These are phyloP conservation scores for Lasioglossum oenotherae DNA, from an alignment of 2,888 invertebrate species.

Conservation along the genomic window DNA sequence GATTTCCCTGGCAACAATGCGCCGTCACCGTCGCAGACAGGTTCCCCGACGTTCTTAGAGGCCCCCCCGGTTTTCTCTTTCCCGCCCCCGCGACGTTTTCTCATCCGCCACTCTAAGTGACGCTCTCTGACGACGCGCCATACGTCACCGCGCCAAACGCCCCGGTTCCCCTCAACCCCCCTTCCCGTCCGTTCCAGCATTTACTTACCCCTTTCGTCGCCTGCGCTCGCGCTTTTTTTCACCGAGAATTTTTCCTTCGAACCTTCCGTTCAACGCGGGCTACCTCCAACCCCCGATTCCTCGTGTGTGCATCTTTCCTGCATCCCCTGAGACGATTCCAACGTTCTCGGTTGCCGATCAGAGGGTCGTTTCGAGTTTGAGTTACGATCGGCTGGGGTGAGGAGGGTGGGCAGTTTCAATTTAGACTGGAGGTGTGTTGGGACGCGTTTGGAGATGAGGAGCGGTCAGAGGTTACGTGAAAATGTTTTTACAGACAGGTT, in stretches of 20 bases:
- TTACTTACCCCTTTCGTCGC: constrained; percentile 42
- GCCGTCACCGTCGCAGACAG: constrained; percentile 77
- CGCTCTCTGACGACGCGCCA: constrained; percentile 77
- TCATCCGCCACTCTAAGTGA: constrained; percentile 77
- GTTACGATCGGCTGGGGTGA: constrained; percentile 42
- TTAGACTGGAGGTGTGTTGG: neutral
- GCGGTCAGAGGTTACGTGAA: too few relatives aligned
- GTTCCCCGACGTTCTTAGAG: constrained; percentile 70
- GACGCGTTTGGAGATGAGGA: too few relatives aligned
- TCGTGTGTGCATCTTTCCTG: constrained; percentile 3
- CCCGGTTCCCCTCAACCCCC: neutral
- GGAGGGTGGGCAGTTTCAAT: neutral
- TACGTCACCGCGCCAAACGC: constrained; percentile 75
- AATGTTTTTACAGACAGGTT: too few relatives aligned
- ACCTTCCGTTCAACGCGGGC: neutral
- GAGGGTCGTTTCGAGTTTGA: constrained; percentile 56
- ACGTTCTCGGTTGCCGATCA: constrained; percentile 37
- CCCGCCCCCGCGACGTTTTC: constrained; percentile 67
- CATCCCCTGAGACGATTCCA: constrained; percentile 8
- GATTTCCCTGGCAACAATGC: constrained; percentile 85
- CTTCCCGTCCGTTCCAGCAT: constrained; percentile 34
- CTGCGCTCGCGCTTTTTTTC: constrained; percentile 11
- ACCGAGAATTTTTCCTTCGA: neutral
- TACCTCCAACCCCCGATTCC: neutral
- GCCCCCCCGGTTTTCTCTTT: constrained; percentile 58